phyloP scores from a whole-genome alignment of 2,888 invertebrate species.

The Bellardia pandia region DNA sequence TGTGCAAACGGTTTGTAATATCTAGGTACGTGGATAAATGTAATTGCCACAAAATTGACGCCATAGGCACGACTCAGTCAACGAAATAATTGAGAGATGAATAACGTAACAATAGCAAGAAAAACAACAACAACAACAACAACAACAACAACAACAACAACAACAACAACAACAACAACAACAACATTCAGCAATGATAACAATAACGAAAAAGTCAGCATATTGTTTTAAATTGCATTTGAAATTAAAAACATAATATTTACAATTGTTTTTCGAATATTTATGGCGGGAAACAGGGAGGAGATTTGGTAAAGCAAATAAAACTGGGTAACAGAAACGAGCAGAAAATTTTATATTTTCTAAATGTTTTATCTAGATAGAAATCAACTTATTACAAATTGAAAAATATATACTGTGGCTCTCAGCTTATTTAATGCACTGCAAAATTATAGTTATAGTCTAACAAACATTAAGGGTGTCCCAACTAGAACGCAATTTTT shows the following conservation, averaged over 20 bases:
- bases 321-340: not conserved
- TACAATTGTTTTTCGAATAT: slow-evolving; percentile 23
- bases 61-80: slow-evolving; percentile 44
- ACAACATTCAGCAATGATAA: not conserved
- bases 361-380: too few species aligned
- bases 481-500: too few species aligned
- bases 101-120: not conserved
- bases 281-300: not conserved
- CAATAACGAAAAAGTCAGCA: not conserved
- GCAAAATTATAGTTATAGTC: too few species aligned
- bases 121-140: slow-evolving; percentile 2
- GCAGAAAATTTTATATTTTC: too few species aligned
- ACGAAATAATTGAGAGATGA: slow-evolving; percentile 54
- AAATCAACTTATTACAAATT: too few species aligned
- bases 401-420: too few species aligned
- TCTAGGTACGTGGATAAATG: slow-evolving; percentile 16
- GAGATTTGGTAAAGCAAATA: not conserved
- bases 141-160: not conserved
- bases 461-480: too few species aligned
- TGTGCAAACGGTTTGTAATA: not conserved
- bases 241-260: slow-evolving; percentile 31
- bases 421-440: too few species aligned
- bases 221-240: slow-evolving; percentile 23
- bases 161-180: not conserved
- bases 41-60: slow-evolving; percentile 57